Conservation (phyloP, 2,888 invertebrate genomes). For the Eledona agricola region DNA sequence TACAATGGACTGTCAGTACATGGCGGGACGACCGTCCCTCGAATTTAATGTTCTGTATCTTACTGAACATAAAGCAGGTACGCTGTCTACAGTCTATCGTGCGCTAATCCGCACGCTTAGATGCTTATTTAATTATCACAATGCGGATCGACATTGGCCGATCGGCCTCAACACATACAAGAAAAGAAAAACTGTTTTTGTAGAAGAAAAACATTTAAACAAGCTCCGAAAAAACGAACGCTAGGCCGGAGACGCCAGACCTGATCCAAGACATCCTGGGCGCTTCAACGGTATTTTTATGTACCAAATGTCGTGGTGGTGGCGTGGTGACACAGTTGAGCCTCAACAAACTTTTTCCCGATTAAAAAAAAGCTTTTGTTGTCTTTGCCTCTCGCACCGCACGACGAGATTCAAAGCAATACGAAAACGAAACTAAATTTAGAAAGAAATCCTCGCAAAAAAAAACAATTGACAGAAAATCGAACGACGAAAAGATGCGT, state of each 20-base stretch:
- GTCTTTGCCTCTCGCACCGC: slow-evolving; percentile 16
- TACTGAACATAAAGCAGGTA: slow-evolving; percentile 58
- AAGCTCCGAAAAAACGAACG: slow-evolving; percentile 42
- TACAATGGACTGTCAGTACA: slow-evolving; percentile 60
- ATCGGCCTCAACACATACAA: slow-evolving; percentile 59
- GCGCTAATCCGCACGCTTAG: slow-evolving; percentile 54
- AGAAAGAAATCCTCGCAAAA: slow-evolving; percentile 16
- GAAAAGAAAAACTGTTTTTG: no score
- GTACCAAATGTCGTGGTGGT: slow-evolving; percentile 24
- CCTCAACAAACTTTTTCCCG: slow-evolving; percentile 14
- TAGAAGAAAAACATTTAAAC: slow-evolving; percentile 45
- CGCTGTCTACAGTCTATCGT: slow-evolving; percentile 58
- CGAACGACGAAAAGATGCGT: slow-evolving; percentile 21
- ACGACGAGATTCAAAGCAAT: slow-evolving; percentile 15
- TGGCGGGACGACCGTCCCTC: slow-evolving; percentile 29
- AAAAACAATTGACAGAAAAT: slow-evolving; percentile 38
- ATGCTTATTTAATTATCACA: slow-evolving; percentile 58
- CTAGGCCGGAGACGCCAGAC: slow-evolving; percentile 52
- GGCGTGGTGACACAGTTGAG: slow-evolving; percentile 29
- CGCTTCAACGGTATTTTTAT: slow-evolving; percentile 10
- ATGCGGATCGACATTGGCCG: slow-evolving; percentile 52
- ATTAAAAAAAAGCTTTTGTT: slow-evolving; percentile 11
- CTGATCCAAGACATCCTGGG: slow-evolving; percentile 34
- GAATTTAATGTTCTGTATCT: slow-evolving; percentile 54
- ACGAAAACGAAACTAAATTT: slow-evolving; percentile 17